Percentiles rank a stretch among this genome's conserved stretches.
phyloP scores from a whole-genome alignment of 2,888 invertebrate genomes.

The Apamea sordens region DNA sequence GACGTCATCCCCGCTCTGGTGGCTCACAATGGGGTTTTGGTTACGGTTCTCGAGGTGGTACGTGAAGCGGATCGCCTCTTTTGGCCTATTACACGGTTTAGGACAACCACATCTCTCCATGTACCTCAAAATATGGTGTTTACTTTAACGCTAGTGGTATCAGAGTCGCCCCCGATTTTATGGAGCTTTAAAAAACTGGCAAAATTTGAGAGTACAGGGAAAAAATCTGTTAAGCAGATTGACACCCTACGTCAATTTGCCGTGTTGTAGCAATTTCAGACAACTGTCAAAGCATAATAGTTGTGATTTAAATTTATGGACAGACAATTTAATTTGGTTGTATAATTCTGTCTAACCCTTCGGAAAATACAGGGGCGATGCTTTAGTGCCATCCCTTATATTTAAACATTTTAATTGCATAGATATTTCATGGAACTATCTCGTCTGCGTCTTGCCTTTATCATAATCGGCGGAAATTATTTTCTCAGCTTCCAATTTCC shows the following conservation, averaged over 20 bases:
- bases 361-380: background rate
- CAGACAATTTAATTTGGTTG: background rate
- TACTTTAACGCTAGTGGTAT: too few species aligned
- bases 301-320: background rate
- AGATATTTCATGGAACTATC: background rate
- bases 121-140: constrained; percentile 1
- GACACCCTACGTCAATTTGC: too few species aligned
- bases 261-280: background rate
- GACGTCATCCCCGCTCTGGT: constrained; percentile 52
- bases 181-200: background rate
- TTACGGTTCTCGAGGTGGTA: constrained; percentile 23
- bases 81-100: constrained; percentile 49
- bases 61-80: constrained; percentile 53
- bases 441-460: background rate
- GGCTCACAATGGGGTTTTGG: constrained; percentile 50
- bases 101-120: constrained; percentile 1
- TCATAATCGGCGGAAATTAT: background rate
- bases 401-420: background rate
- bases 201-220: background rate
- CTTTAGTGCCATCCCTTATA: background rate
- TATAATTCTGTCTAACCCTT: background rate
- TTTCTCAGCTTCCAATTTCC: background rate
- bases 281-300: background rate
- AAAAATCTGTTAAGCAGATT: background rate
- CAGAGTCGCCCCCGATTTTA: too few species aligned